Evolutionary conservation across 2,888 invertebrate genomes (phyloP).

Genomic region (Bursaphelenchus okinawaensis): DNA sequence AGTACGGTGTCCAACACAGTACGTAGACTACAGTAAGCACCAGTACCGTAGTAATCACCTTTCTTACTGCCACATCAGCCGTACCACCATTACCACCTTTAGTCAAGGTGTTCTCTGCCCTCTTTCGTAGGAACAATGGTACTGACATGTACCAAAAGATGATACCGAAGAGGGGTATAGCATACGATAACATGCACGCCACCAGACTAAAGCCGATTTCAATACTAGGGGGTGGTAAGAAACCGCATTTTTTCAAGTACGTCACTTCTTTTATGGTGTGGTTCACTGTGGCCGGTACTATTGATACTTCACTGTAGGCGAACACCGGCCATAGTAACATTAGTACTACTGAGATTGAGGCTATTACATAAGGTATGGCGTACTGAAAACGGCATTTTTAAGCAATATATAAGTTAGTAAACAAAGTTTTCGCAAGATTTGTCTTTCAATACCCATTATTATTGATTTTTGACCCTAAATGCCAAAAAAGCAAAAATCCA

Average conservation of each 20-base stretch:
- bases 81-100: constrained; percentile 24
- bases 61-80: constrained; percentile 49
- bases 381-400: constrained; percentile 34
- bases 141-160: constrained; percentile 57
- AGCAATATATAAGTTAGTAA: too few relatives aligned
- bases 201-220: constrained; percentile 52
- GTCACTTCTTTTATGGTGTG: constrained; percentile 35
- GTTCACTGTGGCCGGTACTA: constrained; percentile 43
- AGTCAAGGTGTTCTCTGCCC: constrained; percentile 41
- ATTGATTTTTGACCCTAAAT: too few relatives aligned
- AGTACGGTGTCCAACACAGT: constrained; percentile 55
- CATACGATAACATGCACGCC: constrained; percentile 46
- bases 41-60: constrained; percentile 52
- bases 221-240: constrained; percentile 30
- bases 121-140: constrained; percentile 45
- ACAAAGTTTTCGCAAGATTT: too few relatives aligned
- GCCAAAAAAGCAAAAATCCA: too few relatives aligned
- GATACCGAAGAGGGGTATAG: constrained; percentile 53
- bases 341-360: constrained; percentile 42
- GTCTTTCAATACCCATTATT: too few relatives aligned
- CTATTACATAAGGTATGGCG: constrained; percentile 43
- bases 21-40: constrained; percentile 53
- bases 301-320: constrained; percentile 47
- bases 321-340: constrained; percentile 53
- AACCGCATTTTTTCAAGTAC: constrained; percentile 9